Percentiles rank a stretch among this genome's conserved stretches.
Evolutionary conservation across 2,113 vertebrate species (phyloP).

Genomic region (Hyaena hyaena): DNA sequence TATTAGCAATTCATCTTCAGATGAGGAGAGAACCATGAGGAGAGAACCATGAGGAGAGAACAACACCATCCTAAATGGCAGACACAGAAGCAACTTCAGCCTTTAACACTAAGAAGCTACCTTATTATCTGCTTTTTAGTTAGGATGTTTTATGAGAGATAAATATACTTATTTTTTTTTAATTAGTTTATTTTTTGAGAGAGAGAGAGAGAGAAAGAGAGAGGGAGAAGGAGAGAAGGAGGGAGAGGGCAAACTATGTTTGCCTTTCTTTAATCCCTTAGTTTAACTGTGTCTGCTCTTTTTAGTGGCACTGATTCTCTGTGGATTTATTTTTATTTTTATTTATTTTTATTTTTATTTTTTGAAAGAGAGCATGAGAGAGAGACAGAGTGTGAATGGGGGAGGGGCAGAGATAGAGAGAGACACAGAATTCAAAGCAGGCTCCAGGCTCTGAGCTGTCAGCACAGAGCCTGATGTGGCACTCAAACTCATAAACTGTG

Average conservation of each 20-base stretch:
- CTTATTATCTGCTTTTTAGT: background rate
- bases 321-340: background rate
- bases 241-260: background rate
- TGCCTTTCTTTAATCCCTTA: background rate
- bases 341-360: background rate
- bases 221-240: no score
- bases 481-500: no score
- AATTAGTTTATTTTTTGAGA: no score
- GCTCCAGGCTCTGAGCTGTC: no score
- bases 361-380: no score
- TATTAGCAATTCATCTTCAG: background rate
- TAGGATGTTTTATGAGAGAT: background rate
- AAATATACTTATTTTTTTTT: background rate
- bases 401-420: no score
- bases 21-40: background rate
- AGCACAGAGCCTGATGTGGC: no score
- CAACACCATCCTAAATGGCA: background rate
- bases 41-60: background rate
- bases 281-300: background rate
- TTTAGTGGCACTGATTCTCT: background rate
- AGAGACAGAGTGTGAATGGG: no score
- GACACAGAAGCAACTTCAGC: background rate
- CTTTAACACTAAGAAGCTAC: background rate
- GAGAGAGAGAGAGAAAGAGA: no score
- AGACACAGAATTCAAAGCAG: no score